Conservation (phyloP, 2,113 vertebrate genomes). For the Paraplagusia blochii region DNA sequence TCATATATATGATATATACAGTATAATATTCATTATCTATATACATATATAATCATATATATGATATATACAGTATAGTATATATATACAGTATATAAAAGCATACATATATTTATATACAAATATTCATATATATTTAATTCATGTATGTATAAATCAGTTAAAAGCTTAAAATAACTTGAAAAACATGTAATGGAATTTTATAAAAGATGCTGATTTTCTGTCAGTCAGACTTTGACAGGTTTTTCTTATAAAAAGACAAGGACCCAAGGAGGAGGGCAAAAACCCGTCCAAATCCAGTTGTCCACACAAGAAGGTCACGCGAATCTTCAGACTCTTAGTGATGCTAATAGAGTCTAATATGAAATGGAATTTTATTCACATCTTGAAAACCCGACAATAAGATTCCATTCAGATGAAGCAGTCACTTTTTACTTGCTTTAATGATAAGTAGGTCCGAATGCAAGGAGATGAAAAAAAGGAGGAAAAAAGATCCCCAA, state of each 20-base stretch:
- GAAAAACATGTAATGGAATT: no score
- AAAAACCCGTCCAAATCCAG: constrained; percentile 52
- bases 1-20: no score
- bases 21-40: no score
- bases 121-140: no score
- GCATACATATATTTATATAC: no score
- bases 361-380: constrained; percentile 72
- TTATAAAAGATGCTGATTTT: background rate
- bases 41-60: no score
- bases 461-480: constrained; percentile 20
- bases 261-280: background rate
- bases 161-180: no score
- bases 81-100: no score
- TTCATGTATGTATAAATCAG: no score
- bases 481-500: constrained; percentile 52
- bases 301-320: constrained; percentile 48
- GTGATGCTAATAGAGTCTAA: constrained; percentile 73
- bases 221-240: no score
- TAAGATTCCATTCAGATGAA: constrained; percentile 68
- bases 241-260: background rate
- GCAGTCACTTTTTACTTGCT: constrained; percentile 57
- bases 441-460: constrained; percentile 73
- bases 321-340: constrained; percentile 45
- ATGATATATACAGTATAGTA: no score
- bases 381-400: constrained; percentile 61